Conservation (phyloP, 1,140 invertebrate genomes). For the Drosophila nigromelanica region DNA sequence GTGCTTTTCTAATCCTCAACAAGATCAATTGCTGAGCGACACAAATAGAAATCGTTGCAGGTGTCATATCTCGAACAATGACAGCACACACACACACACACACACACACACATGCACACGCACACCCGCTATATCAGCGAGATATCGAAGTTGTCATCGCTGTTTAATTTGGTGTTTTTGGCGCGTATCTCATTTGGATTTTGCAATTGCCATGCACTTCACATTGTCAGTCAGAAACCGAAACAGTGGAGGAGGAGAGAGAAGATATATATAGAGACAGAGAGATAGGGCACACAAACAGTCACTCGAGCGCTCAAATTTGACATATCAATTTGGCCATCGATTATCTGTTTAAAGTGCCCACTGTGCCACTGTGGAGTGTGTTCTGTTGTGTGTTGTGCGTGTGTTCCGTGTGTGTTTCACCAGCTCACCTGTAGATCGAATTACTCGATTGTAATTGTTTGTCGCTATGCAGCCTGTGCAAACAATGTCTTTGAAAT, state of each 20-base stretch:
- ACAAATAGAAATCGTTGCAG: constrained; percentile 17
- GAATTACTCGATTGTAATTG: constrained; percentile 31
- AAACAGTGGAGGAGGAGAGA: neutral
- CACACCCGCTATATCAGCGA: neutral
- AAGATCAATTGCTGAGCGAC: constrained; percentile 5
- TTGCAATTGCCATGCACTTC: constrained; percentile 26
- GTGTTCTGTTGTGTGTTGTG: too few relatives aligned
- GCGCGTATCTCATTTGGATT: constrained; percentile 33
- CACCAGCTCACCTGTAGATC: constrained; percentile 43
- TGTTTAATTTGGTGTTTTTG: constrained; percentile 27
- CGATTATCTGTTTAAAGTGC: constrained; percentile 22
- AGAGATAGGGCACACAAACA: neutral
- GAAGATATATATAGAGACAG: neutral
- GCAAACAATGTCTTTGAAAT: constrained; percentile 54
- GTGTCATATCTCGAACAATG: constrained; percentile 28
- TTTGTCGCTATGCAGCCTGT: constrained; percentile 45
- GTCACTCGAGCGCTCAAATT: constrained; percentile 4
- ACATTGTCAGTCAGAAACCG: neutral
- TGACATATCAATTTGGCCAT: neutral
- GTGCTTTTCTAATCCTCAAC: constrained; percentile 24
- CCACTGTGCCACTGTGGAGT: constrained; percentile 3
- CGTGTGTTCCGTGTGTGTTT: neutral
- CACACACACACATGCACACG: neutral
- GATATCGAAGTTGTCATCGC: constrained; percentile 39
- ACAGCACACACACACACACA: constrained; percentile 10